Percentiles rank a stretch among this genome's conserved stretches.
Evolutionary conservation across 2,888 invertebrate species (phyloP).

Genomic region (Tillus elongatus): DNA sequence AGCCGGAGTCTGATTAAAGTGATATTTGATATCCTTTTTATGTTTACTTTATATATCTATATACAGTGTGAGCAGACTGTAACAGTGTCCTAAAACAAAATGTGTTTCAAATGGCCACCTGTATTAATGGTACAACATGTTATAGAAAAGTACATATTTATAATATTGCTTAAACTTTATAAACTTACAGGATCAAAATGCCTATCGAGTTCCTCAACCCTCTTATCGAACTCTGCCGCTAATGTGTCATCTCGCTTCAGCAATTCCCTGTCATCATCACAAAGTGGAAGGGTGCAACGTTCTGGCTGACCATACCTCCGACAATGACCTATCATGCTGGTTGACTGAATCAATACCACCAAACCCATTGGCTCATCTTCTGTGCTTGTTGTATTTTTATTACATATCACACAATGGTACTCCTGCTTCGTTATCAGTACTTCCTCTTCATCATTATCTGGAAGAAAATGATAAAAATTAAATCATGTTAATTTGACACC

Average conservation of each 20-base stretch:
- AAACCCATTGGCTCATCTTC: conserved; percentile 79
- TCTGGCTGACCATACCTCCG: conserved; percentile 46
- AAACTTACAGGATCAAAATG: conserved; percentile 63
- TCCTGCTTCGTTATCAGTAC: conserved; percentile 50
- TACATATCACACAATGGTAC: conserved; percentile 94
- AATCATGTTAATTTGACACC: too few species aligned
- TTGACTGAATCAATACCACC: conserved; percentile 79
- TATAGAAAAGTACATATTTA: too few species aligned
- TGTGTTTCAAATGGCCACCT: too few species aligned
- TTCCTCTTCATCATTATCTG: conserved; percentile 55
- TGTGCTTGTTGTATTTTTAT: conserved; percentile 77
- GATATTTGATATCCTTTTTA: too few species aligned
- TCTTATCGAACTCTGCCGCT: conserved; percentile 65
- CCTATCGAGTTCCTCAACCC: conserved; percentile 64
- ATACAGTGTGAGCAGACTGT: too few species aligned
- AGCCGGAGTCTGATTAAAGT: too few species aligned
- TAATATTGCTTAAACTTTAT: conserved; percentile 1
- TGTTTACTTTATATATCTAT: too few species aligned
- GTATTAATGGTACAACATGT: too few species aligned
- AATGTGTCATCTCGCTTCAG: conserved; percentile 55
- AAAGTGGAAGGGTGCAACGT: conserved; percentile 52
- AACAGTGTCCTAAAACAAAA: too few species aligned
- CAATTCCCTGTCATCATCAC: conserved; percentile 53
- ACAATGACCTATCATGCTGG: conserved; percentile 79
- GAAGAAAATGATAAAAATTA: too few species aligned